Evolutionary conservation across 2,888 invertebrate species (phyloP).

Genomic region (Pandemis cinnamomeana): DNA sequence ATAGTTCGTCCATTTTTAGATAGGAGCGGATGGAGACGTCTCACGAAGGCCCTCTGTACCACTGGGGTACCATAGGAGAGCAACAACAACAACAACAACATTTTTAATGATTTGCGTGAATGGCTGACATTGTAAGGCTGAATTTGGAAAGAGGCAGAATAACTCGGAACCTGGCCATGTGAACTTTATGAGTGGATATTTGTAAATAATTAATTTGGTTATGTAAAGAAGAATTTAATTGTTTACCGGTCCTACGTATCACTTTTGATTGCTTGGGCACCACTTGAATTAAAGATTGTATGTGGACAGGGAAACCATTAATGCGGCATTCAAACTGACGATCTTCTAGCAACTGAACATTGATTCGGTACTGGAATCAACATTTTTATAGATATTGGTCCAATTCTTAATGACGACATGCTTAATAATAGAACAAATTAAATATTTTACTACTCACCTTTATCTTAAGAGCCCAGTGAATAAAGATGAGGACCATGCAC

Average conservation of each 20-base stretch:
- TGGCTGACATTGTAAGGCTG: not conserved
- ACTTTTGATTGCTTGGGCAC: no score
- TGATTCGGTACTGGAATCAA: not conserved
- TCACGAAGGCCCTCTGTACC: no score
- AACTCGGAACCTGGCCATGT: not conserved
- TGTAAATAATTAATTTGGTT: no score
- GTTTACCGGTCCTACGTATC: no score
- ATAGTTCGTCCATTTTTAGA: not conserved
- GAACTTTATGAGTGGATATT: no score
- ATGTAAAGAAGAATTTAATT: no score
- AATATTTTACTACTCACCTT: not conserved
- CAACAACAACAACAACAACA: no score
- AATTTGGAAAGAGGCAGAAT: not conserved
- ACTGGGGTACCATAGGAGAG: no score
- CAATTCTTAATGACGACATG: not conserved
- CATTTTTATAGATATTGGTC: no score
- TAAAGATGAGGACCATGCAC: not conserved
- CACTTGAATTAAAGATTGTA: no score
- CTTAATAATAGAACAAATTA: not conserved
- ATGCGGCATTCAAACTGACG: not conserved
- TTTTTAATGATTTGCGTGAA: not conserved
- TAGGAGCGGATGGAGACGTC: no score
- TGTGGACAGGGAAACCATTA: not conserved
- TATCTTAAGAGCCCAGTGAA: not conserved
- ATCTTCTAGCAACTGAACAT: constrained; percentile 2